phyloP scores from a whole-genome alignment of 2,113 vertebrate species.

The Nibea albiflora region DNA sequence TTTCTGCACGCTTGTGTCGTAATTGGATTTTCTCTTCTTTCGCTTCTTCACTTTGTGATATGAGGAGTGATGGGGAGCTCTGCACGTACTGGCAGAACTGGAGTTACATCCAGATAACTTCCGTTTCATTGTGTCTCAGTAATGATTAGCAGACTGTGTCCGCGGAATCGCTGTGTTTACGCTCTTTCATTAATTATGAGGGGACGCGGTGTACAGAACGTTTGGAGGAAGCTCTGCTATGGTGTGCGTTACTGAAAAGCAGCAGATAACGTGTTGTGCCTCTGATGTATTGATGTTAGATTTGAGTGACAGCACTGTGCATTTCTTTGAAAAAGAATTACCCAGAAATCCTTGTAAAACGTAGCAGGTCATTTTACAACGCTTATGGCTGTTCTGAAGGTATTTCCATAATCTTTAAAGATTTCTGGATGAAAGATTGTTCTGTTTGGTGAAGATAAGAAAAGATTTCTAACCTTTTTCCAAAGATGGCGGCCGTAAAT shows the following conservation, averaged over 20 bases:
- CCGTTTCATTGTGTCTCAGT: not conserved
- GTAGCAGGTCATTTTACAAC: not conserved
- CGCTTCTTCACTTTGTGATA: not conserved
- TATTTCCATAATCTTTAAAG: not conserved
- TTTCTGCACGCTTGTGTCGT: not conserved
- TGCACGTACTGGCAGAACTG: not conserved
- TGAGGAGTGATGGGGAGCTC: not conserved
- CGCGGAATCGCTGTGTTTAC: not conserved
- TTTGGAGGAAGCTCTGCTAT: not conserved
- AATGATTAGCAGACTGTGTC: not conserved
- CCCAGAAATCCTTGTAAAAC: not conserved
- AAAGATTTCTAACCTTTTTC: not conserved
- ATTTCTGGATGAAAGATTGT: not conserved
- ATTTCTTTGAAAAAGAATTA: too few relatives aligned
- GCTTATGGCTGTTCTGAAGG: not conserved
- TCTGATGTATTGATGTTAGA: not conserved
- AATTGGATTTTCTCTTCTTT: not conserved
- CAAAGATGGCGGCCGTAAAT: too few relatives aligned
- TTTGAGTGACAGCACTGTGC: not conserved
- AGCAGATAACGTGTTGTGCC: not conserved
- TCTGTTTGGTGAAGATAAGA: not conserved
- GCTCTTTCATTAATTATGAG: not conserved
- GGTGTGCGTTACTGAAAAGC: not conserved
- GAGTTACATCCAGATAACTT: not conserved
- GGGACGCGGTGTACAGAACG: not conserved